Percentiles rank a stretch among this genome's conserved stretches.
phyloP scores from a whole-genome alignment of 2,888 invertebrate genomes.

The Sarcophaga variegata region DNA sequence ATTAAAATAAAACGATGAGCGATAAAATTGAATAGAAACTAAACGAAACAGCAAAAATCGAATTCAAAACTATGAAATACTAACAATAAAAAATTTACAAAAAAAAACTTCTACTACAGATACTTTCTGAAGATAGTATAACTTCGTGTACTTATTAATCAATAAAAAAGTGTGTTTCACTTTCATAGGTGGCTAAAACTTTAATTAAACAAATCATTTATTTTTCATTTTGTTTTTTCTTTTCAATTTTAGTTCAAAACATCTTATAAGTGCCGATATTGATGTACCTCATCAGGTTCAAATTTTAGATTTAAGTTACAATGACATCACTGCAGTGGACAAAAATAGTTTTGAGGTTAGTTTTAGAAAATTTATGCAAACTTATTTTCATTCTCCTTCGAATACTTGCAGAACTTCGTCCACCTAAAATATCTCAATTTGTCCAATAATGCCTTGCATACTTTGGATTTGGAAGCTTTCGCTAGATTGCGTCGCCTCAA shows the following conservation, averaged over 20 bases:
- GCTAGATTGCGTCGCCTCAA: conserved; percentile 82
- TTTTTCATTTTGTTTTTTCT: not conserved
- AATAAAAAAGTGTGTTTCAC: no score
- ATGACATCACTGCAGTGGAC: conserved; percentile 85
- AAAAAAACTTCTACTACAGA: no score
- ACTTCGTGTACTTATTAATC: no score
- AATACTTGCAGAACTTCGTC: conserved; percentile 73
- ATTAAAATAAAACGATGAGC: no score
- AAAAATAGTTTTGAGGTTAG: conserved; percentile 85
- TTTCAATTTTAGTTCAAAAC: conserved; percentile 82
- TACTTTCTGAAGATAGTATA: no score
- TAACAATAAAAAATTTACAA: no score
- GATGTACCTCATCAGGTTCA: conserved; percentile 85
- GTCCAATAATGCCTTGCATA: conserved; percentile 85
- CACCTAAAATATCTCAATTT: conserved; percentile 77
- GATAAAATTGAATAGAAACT: no score
- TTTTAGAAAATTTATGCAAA: conserved; percentile 25
- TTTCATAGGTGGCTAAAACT: no score
- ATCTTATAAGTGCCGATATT: conserved; percentile 84
- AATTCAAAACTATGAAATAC: no score
- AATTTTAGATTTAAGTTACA: conserved; percentile 85
- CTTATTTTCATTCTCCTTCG: not conserved
- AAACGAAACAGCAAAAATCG: no score
- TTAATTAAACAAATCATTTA: no score
- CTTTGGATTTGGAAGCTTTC: conserved; percentile 86